Evolutionary conservation across 2,113 vertebrate genomes (phyloP), one percentile per base, ranked within the genome.

Genomic region (Narcine bancroftii): DNA sequence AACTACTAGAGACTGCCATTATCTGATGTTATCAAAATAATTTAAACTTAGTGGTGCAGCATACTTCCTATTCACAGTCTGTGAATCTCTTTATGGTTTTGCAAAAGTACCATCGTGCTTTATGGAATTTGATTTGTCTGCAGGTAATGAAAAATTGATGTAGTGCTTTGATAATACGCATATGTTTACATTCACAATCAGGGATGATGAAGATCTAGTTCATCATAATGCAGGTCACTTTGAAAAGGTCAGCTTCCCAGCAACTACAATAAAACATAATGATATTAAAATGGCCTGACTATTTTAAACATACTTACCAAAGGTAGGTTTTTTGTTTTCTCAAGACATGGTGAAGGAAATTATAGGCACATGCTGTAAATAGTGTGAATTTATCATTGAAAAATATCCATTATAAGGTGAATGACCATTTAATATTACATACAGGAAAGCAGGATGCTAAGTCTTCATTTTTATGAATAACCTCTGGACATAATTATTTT

Each of bases 261-360:
- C 93, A 93, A 93, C 94, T 95, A 94, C 93, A 94, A 85, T 45
- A 73, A 94, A 92, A 92, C 92, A 92, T 94, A 93, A 94, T 93
- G 93, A 92, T 92, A 69, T 87, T 92, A 76, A 94, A 83, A 56
- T 56, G 26, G 15, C 50, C 53, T 56, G 81, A 11, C 19, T 13
- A n/a, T 36, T n/a, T 87, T 63, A 36, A 87, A 60, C 60, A 87
- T 87, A 63, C 36, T 63, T 60, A 17, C 53, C 53, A 87, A 60
- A 6, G 6, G 53, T 36, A 36, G 53, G 26, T 53, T 53, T 83
- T 83, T 26, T 83, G 66, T 87, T n/a, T 56, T 87, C 53, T 87
- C 53, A 21, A 60, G 53, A 21, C 53, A 36, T 60, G 36, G n/a
- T 87, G 19, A 56, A 19, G 53, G 50, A 56, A 83, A 47, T 9